Evolutionary conservation across 2,888 invertebrate genomes (phyloP), one percentile per base, ranked within the genome.

Genomic region (Idaea dimidiata): DNA sequence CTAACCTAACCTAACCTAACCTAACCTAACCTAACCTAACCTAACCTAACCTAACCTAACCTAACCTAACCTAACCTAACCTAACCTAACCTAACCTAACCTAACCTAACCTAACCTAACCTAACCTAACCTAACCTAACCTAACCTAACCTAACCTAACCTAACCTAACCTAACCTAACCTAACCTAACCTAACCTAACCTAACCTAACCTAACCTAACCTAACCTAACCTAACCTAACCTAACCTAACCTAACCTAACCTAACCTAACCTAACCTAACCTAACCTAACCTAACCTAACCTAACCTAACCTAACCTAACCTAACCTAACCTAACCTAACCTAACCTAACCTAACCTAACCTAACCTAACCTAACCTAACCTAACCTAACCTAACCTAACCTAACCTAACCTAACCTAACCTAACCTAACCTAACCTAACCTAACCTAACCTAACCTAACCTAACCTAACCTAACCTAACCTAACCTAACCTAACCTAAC

Each of bases 1-100:
- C 54, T 54, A 54, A 54, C 54, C 54, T 54, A 54, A 54, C 54
- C 54, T 54, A 54, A 54, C 54, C 54, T 54, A 54, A 54, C 54
- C 54, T 54, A 54, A 54, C 54, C 54, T 54, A 54, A 54, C 54
- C 54, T 54, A 54, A 54, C 54, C 54, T 54, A 54, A 54, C 54
- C 54, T 54, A 54, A 54, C 54, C 54, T 54, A 54, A 54, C 54
- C 54, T 54, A 54, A 54, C 54, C 54, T 54, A 54, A 54, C 54
- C 54, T 54, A 54, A 54, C 54, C 54, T 54, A 54, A 54, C 54
- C 54, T 54, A 54, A 54, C 54, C 54, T 54, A 54, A 54, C 54
- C 54, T 54, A 54, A 54, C 54, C 54, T 54, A 54, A 54, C 54
- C 54, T 54, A 54, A 54, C 54, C 54, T 54, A 54, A 54, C 54